phyloP scores from a whole-genome alignment of 92 coral and sea anemone species.

The Siderastrea radians region DNA sequence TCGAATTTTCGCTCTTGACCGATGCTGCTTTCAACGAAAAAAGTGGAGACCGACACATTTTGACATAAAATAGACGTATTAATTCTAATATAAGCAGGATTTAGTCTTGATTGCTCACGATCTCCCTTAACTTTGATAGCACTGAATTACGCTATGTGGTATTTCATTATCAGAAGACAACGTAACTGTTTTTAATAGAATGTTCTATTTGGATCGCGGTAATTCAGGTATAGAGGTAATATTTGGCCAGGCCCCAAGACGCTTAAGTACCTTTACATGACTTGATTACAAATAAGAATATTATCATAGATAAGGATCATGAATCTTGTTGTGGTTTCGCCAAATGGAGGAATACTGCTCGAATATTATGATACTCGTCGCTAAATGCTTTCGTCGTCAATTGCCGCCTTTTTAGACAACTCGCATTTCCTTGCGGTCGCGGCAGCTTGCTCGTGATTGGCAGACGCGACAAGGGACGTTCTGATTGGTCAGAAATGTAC shows the following conservation, averaged over 20 bases:
- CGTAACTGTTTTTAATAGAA: background rate
- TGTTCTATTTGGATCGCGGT: background rate
- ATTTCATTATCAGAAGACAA: background rate
- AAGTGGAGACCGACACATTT: too few relatives aligned
- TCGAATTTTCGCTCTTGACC: background rate
- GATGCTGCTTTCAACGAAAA: too few relatives aligned
- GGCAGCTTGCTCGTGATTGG: background rate
- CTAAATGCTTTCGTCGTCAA: background rate
- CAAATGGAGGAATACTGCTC: background rate
- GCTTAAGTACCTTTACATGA: background rate
- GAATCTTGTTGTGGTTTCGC: background rate
- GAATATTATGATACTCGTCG: background rate
- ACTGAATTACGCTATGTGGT: background rate
- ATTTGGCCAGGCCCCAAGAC: background rate
- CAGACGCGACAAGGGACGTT: background rate
- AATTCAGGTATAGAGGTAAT: background rate
- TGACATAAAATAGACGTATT: too few relatives aligned
- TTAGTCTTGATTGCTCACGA: background rate
- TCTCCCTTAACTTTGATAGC: background rate
- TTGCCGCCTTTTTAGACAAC: background rate
- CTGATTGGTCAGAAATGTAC: background rate
- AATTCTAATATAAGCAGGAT: background rate
- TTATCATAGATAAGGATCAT: constrained; percentile 4
- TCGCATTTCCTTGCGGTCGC: background rate
- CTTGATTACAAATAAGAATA: background rate